A percentile compares a stretch with the other conserved stretches of the same genome.
These are phyloP conservation scores for Lithophane ornitopus DNA, from an alignment of 2,888 invertebrate species.

Conservation along the genomic window DNA sequence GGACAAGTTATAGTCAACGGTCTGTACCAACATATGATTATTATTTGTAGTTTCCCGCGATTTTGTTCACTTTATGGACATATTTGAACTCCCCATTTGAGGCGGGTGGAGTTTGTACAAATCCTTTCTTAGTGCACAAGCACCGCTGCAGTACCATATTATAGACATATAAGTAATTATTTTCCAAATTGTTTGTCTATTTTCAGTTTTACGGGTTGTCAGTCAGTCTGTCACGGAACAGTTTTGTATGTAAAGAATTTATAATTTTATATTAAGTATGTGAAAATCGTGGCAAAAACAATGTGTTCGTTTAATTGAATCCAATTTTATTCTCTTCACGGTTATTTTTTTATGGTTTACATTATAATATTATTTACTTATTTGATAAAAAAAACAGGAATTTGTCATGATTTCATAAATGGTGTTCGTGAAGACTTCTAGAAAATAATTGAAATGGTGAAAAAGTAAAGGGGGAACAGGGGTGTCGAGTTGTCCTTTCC, in stretches of 20 bases:
- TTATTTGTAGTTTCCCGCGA: background rate
- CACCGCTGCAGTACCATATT: background rate
- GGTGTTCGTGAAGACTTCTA: background rate
- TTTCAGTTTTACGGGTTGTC: background rate
- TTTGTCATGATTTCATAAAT: background rate
- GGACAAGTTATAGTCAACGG: no score
- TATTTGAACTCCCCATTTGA: background rate
- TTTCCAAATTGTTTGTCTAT: background rate
- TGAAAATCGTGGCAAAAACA: background rate
- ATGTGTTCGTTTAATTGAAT: constrained; percentile 46
- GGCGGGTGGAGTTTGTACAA: background rate
- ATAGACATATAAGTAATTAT: background rate
- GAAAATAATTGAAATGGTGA: background rate
- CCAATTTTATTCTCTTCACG: constrained; percentile 27
- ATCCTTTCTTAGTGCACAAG: background rate
- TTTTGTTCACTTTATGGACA: background rate
- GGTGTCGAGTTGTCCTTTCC: background rate
- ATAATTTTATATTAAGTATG: background rate
- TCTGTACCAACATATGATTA: background rate
- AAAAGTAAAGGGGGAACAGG: background rate
- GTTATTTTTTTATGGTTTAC: constrained; percentile 15
- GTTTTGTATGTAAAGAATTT: background rate
- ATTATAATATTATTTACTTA: constrained; percentile 9
- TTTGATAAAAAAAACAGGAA: background rate
- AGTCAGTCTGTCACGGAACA: background rate